phyloP scores from a whole-genome alignment of 2,888 invertebrate genomes.

The Chromoteleia sp. region DNA sequence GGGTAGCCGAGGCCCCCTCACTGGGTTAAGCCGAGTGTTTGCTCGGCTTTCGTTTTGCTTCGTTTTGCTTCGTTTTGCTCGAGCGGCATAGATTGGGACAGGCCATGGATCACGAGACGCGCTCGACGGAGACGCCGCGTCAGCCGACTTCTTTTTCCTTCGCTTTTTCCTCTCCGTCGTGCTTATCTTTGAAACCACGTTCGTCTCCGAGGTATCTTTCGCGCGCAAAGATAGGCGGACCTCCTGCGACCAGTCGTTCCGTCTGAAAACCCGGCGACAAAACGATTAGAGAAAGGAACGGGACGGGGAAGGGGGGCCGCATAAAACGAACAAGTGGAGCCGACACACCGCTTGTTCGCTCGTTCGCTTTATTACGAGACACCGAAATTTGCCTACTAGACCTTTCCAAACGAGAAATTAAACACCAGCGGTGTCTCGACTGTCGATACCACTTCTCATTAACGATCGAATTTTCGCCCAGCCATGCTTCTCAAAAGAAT shows the following conservation, averaged over 20 bases:
- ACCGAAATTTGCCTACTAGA: constrained; percentile 34
- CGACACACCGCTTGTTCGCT: neutral
- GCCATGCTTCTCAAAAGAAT: constrained; percentile 16
- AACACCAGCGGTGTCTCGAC: constrained; percentile 13
- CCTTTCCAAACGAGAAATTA: constrained; percentile 15
- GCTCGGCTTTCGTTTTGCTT: constrained; percentile 78
- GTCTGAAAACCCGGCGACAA: constrained; percentile 40
- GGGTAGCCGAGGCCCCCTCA: constrained; percentile 77
- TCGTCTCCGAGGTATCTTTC: constrained; percentile 71
- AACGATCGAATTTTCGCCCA: constrained; percentile 38
- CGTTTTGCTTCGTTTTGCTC: constrained; percentile 74
- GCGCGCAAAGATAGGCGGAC: constrained; percentile 37
- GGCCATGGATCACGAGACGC: constrained; percentile 75
- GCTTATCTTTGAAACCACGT: constrained; percentile 46
- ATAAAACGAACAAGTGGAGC: constrained; percentile 29
- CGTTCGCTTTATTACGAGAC: constrained; percentile 11
- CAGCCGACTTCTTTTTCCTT: constrained; percentile 28
- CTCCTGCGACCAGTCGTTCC: constrained; percentile 23
- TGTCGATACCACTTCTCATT: constrained; percentile 29
- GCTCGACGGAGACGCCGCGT: constrained; percentile 33
- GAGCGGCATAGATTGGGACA: constrained; percentile 79
- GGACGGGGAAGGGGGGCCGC: constrained; percentile 6
- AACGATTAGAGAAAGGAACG: constrained; percentile 42
- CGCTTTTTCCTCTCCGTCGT: constrained; percentile 18
- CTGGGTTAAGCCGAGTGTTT: constrained; percentile 81